Conservation (phyloP, 2,113 vertebrate species). For the Campylorhamphus procurvoides region DNA sequence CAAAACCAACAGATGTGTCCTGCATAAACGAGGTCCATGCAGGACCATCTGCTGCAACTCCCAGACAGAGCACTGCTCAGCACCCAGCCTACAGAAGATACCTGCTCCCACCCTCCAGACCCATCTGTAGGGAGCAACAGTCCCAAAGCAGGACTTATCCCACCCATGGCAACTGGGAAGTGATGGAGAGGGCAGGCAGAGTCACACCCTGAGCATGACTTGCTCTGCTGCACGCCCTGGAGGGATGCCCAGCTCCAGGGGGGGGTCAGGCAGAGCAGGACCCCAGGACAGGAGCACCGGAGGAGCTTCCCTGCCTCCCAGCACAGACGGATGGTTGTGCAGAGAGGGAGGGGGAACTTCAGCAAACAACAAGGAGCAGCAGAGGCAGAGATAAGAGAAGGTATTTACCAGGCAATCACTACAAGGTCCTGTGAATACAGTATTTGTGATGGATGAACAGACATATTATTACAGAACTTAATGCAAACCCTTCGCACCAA, state of each 20-base stretch:
- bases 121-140: not conserved
- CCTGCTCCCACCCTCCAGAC: not conserved
- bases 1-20: not conserved
- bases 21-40: not conserved
- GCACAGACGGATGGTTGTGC: not conserved
- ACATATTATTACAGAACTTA: not conserved
- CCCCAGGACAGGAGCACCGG: accelerated
- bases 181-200: not conserved
- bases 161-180: not conserved
- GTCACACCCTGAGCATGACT: accelerated
- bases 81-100: not conserved
- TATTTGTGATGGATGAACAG: conserved; percentile 39
- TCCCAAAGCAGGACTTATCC: not conserved
- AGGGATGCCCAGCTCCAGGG: not conserved
- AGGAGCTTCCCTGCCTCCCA: not conserved
- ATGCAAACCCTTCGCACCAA: not conserved
- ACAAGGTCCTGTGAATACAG: conserved; percentile 26
- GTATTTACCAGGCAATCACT: conserved; percentile 13
- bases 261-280: not conserved
- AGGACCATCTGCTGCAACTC: not conserved
- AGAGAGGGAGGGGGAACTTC: not conserved
- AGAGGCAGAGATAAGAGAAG: conserved; percentile 3
- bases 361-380: not conserved
- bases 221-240: not conserved
- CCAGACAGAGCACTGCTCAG: not conserved